Evolutionary conservation across 2,888 invertebrate species (phyloP).

Genomic region (Agrochola lota): DNA sequence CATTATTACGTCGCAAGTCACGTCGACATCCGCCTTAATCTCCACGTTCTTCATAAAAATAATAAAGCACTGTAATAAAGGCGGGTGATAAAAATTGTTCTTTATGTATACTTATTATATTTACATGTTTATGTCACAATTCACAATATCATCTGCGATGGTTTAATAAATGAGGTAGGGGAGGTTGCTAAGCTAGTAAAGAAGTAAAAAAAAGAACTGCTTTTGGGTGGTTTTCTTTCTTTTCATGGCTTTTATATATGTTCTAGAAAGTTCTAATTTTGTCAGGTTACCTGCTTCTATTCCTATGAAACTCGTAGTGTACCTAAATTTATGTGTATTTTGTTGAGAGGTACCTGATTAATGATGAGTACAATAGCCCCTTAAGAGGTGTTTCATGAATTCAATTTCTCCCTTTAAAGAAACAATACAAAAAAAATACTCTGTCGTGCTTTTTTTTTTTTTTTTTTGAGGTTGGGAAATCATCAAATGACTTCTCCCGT

Average conservation of each 20-base stretch:
- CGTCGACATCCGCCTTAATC: conserved; percentile 58
- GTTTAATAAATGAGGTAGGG: conserved; percentile 38
- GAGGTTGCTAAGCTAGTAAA: neutral
- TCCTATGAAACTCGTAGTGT: neutral
- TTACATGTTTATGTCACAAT: conserved; percentile 64
- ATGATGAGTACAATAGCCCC: too few relatives aligned
- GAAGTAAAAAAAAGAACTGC: too few relatives aligned
- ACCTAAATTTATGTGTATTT: neutral
- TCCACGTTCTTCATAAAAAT: conserved; percentile 63
- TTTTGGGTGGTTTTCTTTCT: neutral
- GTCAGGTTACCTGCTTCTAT: neutral
- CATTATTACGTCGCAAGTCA: conserved; percentile 52
- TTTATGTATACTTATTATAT: conserved; percentile 61
- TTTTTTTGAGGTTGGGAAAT: conserved; percentile 30
- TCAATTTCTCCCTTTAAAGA: too few relatives aligned
- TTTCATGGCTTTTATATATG: neutral
- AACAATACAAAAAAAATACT: neutral
- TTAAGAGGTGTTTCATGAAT: too few relatives aligned
- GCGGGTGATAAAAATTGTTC: conserved; percentile 59
- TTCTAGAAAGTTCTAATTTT: neutral
- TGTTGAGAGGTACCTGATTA: neutral
- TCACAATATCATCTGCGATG: conserved; percentile 46
- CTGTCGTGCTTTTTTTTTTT: conserved; percentile 3
- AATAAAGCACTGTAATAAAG: conserved; percentile 64
- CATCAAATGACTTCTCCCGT: too few relatives aligned